These are phyloP conservation scores for Drosophila micromelanica DNA, from an alignment of 1,140 invertebrate species.

Conservation along the genomic window DNA sequence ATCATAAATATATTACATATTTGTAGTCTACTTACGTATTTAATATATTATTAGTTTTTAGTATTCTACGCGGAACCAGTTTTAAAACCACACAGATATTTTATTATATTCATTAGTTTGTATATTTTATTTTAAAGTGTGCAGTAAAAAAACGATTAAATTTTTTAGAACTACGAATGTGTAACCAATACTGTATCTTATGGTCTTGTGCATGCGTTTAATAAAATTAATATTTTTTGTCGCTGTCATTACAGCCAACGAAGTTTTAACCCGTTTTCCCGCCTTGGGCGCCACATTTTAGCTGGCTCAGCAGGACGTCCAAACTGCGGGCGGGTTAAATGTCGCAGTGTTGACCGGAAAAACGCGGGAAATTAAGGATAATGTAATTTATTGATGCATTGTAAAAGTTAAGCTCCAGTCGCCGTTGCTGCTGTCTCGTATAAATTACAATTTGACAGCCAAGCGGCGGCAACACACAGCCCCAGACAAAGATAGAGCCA, in stretches of 20 bases:
- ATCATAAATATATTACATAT: no score
- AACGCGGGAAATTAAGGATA: constrained; percentile 80
- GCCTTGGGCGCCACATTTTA: constrained; percentile 9
- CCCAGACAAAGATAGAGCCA: constrained; percentile 7
- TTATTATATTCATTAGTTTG: no score
- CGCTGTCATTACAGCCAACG: not conserved
- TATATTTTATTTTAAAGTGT: no score
- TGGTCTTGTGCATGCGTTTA: not conserved
- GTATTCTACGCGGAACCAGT: no score
- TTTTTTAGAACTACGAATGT: not conserved
- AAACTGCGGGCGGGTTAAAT: constrained; percentile 72
- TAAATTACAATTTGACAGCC: constrained; percentile 76
- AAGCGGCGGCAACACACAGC: constrained; percentile 14
- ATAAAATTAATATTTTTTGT: not conserved
- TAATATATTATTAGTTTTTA: no score
- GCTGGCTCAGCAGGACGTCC: constrained; percentile 65
- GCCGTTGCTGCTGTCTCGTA: constrained; percentile 54
- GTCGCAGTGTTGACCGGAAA: constrained; percentile 74
- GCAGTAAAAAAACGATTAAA: not conserved
- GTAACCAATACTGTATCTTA: not conserved
- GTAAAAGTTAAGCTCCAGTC: constrained; percentile 76
- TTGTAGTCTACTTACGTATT: no score
- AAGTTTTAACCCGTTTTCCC: not conserved
- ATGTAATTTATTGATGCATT: constrained; percentile 81
- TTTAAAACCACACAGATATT: no score